Conservation (phyloP, 2,113 vertebrate genomes). For the Mesembrinibis cayennensis region DNA sequence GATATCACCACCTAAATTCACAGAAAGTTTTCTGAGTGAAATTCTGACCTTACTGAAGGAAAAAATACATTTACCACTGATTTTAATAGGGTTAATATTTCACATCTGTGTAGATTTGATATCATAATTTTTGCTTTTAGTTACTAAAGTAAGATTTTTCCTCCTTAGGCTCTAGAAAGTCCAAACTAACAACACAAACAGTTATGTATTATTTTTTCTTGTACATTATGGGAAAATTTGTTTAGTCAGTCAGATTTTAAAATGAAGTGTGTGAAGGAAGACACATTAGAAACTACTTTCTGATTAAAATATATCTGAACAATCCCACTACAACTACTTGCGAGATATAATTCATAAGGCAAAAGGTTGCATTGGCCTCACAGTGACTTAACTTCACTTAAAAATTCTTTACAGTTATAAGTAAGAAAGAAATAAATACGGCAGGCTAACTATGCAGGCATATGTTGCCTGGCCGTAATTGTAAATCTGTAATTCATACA, state of each 20-base stretch:
- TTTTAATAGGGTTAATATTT: not conserved
- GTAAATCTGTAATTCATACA: not conserved
- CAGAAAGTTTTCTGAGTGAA: not conserved
- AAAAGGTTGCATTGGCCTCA: not conserved
- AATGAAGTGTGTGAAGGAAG: not conserved
- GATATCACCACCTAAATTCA: not conserved
- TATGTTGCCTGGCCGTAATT: not conserved
- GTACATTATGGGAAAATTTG: not conserved
- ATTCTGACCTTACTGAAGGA: not conserved
- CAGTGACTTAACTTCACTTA: not conserved
- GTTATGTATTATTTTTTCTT: not conserved
- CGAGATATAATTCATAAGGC: not conserved
- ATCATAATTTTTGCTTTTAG: not conserved
- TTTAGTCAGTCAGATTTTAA: not conserved
- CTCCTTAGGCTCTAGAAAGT: not conserved
- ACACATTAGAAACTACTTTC: not conserved
- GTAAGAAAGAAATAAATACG: not conserved
- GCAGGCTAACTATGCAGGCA: not conserved
- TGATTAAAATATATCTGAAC: not conserved
- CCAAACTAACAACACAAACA: not conserved
- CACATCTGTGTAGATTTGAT: not conserved
- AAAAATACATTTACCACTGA: not conserved
- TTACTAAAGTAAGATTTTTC: not conserved
- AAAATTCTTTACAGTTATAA: not conserved
- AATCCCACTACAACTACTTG: not conserved